Percentiles rank a stretch among this genome's conserved stretches.
These are phyloP conservation scores for Anticlea derivata DNA, from an alignment of 2,888 invertebrate genomes.

Conservation along the genomic window DNA sequence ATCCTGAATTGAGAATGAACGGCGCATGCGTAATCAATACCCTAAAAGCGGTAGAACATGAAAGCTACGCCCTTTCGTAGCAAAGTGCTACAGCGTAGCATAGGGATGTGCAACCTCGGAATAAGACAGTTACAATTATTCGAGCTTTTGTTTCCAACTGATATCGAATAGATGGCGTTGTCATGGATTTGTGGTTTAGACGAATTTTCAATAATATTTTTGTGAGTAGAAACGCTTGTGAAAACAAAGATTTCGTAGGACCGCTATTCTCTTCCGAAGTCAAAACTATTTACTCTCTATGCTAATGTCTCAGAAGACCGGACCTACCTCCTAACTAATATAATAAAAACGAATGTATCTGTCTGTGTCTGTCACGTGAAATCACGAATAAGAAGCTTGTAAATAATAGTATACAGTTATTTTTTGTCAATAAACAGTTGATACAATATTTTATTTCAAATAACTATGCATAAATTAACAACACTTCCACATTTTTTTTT, in stretches of 20 bases:
- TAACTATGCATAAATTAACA: conserved; percentile 7
- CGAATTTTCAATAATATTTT: neutral
- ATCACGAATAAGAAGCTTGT: no score
- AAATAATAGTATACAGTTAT: no score
- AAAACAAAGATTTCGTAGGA: no score
- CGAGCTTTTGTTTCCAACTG: neutral
- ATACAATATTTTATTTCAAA: conserved; percentile 13
- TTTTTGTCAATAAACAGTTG: conserved; percentile 5
- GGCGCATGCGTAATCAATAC: conserved; percentile 77
- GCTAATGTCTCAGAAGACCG: no score
- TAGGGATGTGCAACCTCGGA: no score
- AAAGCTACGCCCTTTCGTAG: conserved; percentile 32
- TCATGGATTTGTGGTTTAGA: neutral
- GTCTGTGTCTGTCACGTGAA: no score
- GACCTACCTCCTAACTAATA: no score
- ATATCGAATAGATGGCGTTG: conserved; percentile 33
- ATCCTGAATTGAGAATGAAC: conserved; percentile 39
- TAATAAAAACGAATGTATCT: no score
- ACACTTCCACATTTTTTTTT: neutral
- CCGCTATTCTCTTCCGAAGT: no score
- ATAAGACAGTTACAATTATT: no score
- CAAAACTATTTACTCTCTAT: no score
- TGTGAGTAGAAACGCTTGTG: no score
- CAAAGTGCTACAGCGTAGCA: conserved; percentile 21
- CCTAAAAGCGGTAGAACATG: conserved; percentile 30